Base-by-base conservation (phyloP, 2,888 invertebrate genomes). In the Caenorhabditis angaria region DNA sequence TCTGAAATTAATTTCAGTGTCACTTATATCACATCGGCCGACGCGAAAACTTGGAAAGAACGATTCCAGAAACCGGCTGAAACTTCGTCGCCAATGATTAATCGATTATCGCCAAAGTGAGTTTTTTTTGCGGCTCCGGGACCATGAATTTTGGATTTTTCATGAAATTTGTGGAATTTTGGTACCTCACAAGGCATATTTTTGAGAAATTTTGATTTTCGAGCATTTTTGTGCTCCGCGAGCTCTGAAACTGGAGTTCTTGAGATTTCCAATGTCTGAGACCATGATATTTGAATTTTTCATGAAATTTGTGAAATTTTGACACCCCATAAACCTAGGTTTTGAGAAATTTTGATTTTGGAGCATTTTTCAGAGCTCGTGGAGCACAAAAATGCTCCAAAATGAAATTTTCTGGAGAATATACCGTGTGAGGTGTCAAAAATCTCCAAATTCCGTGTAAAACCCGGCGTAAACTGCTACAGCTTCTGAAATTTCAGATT, bases 11-110 rank as follows among this genome's bases (percentile, higher is more conserved):
- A 22, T 88, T 89, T 59, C 88, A 91, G 91, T 85, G 89, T 91
- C 73, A 89, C 89, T 22, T 91, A 91, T 87, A 90, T 91, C 80
- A 89, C 91, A 59, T 88, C 88, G 22, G 88, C 88, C 64, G 91
- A 91, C 84, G 91, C 90, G 58, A 89, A 89, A 72, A 88, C 88
- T 54, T 90, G 90, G 85, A 88, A 88, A 72, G 87, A 88, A 68
- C 77, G 85, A 56, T 84, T 83, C 63, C 81, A 81, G 53, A 68
- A 80, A 28, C 82, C 80, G 51, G 62, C 76, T 8, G 82, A 77
- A 41, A 75, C 79, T n/a, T 76, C 70, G 6, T 73, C 80, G 20
- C 75, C 80, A 20, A 70, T 79, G 50, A 79, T 80, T 47, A 84
- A 82, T 66, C 72, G 85, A 22, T 73, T 85, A 10, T 85, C 85